These are phyloP conservation scores for Drosophila teissieri DNA, from an alignment of 1,140 invertebrate species.

Conservation along the genomic window DNA sequence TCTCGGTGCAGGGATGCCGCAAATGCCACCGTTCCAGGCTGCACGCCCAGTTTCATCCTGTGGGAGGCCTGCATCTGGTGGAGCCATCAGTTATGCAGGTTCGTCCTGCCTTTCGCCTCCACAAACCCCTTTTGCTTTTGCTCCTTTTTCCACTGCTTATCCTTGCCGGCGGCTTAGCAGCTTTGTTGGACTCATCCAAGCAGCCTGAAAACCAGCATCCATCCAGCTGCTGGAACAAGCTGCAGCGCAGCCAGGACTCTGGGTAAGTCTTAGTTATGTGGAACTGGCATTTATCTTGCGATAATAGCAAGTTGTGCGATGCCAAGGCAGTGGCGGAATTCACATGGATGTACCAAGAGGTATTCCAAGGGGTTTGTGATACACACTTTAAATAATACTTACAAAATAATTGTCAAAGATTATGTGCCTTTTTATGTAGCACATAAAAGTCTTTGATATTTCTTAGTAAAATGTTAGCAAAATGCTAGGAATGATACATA, in stretches of 20 bases:
- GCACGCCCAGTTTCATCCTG: conserved; percentile 3
- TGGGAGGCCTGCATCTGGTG: conserved; percentile 31
- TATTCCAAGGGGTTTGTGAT: background rate
- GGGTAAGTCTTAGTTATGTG: conserved; percentile 77
- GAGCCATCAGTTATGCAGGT: conserved; percentile 59
- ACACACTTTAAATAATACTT: no score
- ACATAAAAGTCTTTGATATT: no score
- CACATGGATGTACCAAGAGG: background rate
- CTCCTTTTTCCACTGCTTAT: conserved; percentile 29
- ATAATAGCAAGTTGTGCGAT: conserved; percentile 76
- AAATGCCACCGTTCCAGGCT: conserved; percentile 45
- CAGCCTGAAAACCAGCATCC: conserved; percentile 14
- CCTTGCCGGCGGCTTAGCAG: conserved; percentile 71
- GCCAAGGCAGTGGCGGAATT: conserved; percentile 1
- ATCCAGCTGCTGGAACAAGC: conserved; percentile 29
- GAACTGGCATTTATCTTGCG: conserved; percentile 75
- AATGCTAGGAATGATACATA: background rate
- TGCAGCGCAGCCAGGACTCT: conserved; percentile 29
- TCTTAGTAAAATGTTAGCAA: no score
- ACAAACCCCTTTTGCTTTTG: background rate
- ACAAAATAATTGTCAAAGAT: background rate
- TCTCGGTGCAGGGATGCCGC: conserved; percentile 43
- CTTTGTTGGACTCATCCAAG: conserved; percentile 53
- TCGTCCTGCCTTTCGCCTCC: background rate
- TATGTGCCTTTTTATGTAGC: no score